A percentile compares a stretch with the other conserved stretches of the same genome.
phyloP scores from a whole-genome alignment of 2,888 invertebrate genomes.

The Keiferia lycopersicella region DNA sequence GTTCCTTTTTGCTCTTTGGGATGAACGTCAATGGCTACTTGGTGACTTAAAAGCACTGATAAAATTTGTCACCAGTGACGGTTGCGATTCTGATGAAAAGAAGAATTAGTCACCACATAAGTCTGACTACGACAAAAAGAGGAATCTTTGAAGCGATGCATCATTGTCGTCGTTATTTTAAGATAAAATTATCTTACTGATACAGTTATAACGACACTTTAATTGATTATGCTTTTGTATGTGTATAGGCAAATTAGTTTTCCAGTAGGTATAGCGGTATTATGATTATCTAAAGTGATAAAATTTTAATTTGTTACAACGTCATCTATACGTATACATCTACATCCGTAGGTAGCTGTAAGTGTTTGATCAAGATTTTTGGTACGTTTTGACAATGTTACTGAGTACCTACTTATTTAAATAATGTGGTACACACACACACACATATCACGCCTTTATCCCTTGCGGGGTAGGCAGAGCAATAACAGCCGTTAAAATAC shows the following conservation, averaged over 20 bases:
- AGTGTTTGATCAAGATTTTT: not conserved
- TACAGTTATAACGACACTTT: slow-evolving; percentile 12
- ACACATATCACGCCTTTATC: no score
- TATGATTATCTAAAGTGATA: slow-evolving; percentile 4
- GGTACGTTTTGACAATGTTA: not conserved
- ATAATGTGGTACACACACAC: no score
- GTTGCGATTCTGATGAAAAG: not conserved
- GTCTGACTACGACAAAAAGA: slow-evolving; percentile 4
- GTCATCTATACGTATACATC: no score
- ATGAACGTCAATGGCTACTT: not conserved
- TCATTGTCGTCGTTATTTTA: not conserved
- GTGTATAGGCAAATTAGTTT: slow-evolving; percentile 2
- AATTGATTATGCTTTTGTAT: slow-evolving; percentile 1
- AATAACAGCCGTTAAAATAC: no score
- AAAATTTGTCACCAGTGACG: not conserved
- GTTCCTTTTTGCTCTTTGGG: not conserved
- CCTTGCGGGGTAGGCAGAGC: no score
- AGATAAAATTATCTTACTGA: not conserved
- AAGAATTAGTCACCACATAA: not conserved
- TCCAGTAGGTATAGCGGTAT: not conserved
- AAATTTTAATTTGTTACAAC: not conserved
- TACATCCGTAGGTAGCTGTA: not conserved
- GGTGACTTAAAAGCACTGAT: not conserved
- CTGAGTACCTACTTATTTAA: no score
- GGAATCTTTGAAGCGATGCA: not conserved